Evolutionary conservation across 2,888 invertebrate species (phyloP).

Genomic region (Drosophila mayaguana): DNA sequence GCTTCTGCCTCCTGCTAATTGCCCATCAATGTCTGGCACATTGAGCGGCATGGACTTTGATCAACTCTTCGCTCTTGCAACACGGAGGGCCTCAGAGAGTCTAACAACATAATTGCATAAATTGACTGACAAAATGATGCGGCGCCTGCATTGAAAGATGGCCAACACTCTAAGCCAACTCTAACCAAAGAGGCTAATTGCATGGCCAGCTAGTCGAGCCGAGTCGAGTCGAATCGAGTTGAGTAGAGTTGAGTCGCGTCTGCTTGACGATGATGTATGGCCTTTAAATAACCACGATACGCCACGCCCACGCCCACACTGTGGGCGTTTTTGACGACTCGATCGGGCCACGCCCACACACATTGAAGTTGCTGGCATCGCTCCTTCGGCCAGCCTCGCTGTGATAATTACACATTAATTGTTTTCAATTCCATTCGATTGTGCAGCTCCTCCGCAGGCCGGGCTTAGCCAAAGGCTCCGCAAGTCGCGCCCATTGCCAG

Average conservation of each 20-base stretch:
- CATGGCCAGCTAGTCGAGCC: constrained; percentile 42
- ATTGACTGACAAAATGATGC: constrained; percentile 63
- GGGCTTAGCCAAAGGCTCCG: constrained; percentile 37
- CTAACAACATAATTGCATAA: constrained; percentile 76
- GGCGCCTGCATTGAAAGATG: constrained; percentile 40
- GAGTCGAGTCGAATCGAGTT: background rate
- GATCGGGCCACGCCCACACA: constrained; percentile 17
- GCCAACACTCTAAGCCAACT: constrained; percentile 40
- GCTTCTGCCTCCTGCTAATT: constrained; percentile 44
- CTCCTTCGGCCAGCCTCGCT: constrained; percentile 48
- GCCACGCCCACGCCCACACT: constrained; percentile 64
- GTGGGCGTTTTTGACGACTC: constrained; percentile 76
- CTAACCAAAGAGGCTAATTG: constrained; percentile 49
- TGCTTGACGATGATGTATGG: constrained; percentile 60
- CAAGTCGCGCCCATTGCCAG: constrained; percentile 43
- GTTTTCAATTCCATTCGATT: constrained; percentile 77
- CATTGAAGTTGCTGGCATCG: constrained; percentile 28
- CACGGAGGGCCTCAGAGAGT: constrained; percentile 2
- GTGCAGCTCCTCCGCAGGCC: constrained; percentile 33
- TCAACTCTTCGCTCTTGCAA: constrained; percentile 25
- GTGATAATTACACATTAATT: constrained; percentile 83
- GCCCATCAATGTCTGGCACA: constrained; percentile 63
- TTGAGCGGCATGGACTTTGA: constrained; percentile 62
- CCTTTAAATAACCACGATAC: constrained; percentile 23
- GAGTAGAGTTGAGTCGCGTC: background rate